Conservation (phyloP, 2,797 vertebrate species). For the Clarias laeviceps region DNA sequence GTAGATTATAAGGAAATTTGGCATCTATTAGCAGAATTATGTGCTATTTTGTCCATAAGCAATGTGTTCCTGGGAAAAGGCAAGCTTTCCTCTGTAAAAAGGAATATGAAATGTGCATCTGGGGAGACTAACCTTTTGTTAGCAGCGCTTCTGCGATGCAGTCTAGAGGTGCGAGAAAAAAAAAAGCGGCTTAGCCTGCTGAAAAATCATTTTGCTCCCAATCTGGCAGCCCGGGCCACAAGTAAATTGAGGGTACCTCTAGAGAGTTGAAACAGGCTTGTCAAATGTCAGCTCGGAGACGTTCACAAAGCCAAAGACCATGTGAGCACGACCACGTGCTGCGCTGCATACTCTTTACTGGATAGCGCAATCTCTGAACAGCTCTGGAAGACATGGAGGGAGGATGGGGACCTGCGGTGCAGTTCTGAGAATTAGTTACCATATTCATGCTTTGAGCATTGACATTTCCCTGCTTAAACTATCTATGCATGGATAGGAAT, state of each 20-base stretch:
- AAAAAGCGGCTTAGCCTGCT: conserved; percentile 22
- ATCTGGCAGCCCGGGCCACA: conserved; percentile 36
- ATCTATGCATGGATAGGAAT: not conserved
- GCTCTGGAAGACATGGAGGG: not conserved
- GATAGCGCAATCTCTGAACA: not conserved
- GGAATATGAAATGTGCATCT: conserved; percentile 13
- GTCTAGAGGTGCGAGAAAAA: conserved; percentile 16
- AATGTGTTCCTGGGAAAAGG: not conserved
- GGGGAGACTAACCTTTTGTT: conserved; percentile 38
- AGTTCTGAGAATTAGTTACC: conserved; percentile 32
- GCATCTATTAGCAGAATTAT: not conserved
- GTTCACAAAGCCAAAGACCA: conserved; percentile 33
- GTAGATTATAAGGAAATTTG: not conserved
- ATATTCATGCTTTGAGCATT: conserved; percentile 35
- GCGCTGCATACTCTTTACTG: not conserved
- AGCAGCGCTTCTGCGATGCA: conserved; percentile 11
- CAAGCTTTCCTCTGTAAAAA: not conserved
- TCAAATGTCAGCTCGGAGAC: conserved; percentile 55
- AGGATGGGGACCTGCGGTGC: conserved; percentile 7
- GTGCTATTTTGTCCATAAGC: not conserved
- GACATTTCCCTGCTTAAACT: conserved; percentile 33
- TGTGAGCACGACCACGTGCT: conserved; percentile 20
- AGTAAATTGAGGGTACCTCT: conserved; percentile 50
- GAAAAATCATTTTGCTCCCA: conserved; percentile 46
- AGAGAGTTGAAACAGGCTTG: conserved; percentile 47